Base-by-base conservation (phyloP, 2,797 vertebrate genomes). In the Sebastes nivosus region DNA sequence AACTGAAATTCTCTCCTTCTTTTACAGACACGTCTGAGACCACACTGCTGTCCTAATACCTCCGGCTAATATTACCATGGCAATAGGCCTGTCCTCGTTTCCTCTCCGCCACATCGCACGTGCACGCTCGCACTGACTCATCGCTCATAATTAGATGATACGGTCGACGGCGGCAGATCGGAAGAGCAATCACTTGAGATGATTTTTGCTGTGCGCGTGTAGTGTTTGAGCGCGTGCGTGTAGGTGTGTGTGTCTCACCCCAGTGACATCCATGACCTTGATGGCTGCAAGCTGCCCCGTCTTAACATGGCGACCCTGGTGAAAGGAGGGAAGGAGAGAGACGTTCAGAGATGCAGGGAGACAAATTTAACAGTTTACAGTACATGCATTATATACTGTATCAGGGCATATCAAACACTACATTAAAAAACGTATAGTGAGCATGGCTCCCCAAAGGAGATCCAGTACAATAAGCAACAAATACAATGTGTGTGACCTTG, bases 261-360 rank as follows among this genome's bases (percentile, higher is more conserved):
- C 97, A 2, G 98, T 98, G 95, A 99, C 98, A 84, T 99, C 97
- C 98, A 99, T 98, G 95, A 98, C 97, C 94, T 99, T 99, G 95
- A 99, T 99, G 88, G 98, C 98, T 88, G 97, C 97, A 64, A 99
- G 96, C 93, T 99, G 97, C 74, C 98, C 98, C 0, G 98, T 98
- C 95, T 98, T 99, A 92, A 99, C 97, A 97, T 99, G 98, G 89
- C 97, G 97, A 88, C 98, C 98, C 98, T 99, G 94, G 73, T 87
- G 75, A 84, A 46, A 73, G 59, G 55, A 85, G 34, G 67, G 68
- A 65, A 63, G 50, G 29, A 70, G 30, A 76, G 12, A 2, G 61
- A 77, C 8, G 38, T 10, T 82, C 42, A 69, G 69, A 55, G 59
- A 67, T 5, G 72, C 7, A 30, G 32, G 30, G 8, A 36, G 64